Conservation (phyloP, 2,797 vertebrate genomes). For the Carapus acus region DNA sequence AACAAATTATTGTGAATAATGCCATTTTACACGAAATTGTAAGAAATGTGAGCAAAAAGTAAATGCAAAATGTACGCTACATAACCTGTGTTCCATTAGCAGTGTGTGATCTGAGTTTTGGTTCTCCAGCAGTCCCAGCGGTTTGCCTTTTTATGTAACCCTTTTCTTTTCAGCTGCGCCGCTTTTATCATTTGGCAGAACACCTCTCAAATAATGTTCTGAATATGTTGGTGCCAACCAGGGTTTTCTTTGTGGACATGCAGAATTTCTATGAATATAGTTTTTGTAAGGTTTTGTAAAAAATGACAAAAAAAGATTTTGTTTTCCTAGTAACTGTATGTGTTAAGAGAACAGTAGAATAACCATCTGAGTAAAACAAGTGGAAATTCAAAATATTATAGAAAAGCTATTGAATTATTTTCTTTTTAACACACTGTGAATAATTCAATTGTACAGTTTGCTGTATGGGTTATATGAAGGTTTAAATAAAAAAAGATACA, state of each 20-base stretch:
- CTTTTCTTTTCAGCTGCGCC: conserved; percentile 59
- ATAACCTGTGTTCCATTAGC: conserved; percentile 64
- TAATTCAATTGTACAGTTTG: conserved; percentile 99
- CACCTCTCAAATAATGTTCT: conserved; percentile 61
- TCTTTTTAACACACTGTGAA: conserved; percentile 99
- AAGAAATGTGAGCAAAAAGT: conserved; percentile 66
- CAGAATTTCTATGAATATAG: conserved; percentile 99
- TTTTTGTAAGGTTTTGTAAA: conserved; percentile 99
- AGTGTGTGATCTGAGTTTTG: conserved; percentile 59
- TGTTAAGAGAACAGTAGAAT: conserved; percentile 87
- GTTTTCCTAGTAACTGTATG: conserved; percentile 91
- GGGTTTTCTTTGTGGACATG: conserved; percentile 92
- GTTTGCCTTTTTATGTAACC: conserved; percentile 53
- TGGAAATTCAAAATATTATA: conserved; percentile 63
- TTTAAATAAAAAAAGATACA: conserved; percentile 89
- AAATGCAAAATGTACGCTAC: conserved; percentile 61
- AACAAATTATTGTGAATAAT: conserved; percentile 71
- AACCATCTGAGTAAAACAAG: conserved; percentile 64
- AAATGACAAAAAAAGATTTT: conserved; percentile 66
- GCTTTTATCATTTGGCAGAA: conserved; percentile 63
- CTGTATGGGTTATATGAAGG: conserved; percentile 98
- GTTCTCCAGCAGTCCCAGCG: conserved; percentile 49
- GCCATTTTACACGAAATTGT: conserved; percentile 71
- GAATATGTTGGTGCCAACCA: conserved; percentile 75
- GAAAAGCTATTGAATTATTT: conserved; percentile 82